Evolutionary conservation across 2,888 invertebrate genomes (phyloP).

Genomic region (Ommatoiulus sabulosus): DNA sequence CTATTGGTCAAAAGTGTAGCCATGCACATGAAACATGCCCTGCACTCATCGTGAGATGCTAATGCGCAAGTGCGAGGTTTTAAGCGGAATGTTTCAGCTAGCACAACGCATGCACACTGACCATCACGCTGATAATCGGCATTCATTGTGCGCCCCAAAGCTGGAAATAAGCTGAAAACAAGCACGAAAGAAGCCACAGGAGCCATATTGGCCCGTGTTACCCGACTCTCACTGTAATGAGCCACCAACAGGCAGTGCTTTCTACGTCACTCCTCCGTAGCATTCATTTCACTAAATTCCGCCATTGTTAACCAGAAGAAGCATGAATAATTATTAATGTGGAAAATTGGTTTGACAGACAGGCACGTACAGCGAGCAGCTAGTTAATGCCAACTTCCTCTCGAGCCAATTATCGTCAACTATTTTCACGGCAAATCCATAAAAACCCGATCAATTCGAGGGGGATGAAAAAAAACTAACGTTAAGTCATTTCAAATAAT

Average conservation of each 20-base stretch:
- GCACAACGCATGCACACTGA: no score
- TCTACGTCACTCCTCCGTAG: not conserved
- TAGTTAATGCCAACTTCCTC: constrained; percentile 7
- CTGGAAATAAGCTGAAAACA: no score
- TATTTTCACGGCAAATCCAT: constrained; percentile 8
- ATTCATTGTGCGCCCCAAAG: no score
- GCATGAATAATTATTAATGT: not conserved
- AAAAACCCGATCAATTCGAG: not conserved
- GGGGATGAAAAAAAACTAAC: not conserved
- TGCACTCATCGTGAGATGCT: no score
- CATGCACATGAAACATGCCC: no score
- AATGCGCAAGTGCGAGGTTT: no score
- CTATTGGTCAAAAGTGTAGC: no score
- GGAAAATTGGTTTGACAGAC: not conserved
- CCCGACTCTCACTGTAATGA: no score
- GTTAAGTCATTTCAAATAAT: constrained; percentile 36
- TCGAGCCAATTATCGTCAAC: not conserved
- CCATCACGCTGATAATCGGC: no score
- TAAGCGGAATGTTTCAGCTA: no score
- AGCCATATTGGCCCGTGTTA: no score
- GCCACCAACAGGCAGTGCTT: not conserved
- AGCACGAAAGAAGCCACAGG: no score
- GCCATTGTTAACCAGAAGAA: not conserved
- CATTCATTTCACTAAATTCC: not conserved
- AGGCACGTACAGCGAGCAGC: not conserved